Evolutionary conservation across 2,888 invertebrate genomes (phyloP), one percentile per base, ranked within the genome.

Genomic region (Cyaniris semiargus): DNA sequence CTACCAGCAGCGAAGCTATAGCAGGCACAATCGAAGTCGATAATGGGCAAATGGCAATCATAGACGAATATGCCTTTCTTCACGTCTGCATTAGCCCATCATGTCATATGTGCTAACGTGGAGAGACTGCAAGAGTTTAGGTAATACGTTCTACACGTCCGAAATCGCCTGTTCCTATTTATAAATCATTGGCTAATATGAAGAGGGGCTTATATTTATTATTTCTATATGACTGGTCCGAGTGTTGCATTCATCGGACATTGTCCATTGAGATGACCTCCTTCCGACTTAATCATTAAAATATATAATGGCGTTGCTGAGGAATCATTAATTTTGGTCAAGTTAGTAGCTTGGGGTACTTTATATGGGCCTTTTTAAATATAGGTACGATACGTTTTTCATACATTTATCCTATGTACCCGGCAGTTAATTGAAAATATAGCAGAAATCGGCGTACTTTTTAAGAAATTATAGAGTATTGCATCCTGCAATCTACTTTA

Each of bases 181-280:
- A 15, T 15, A 3, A 48, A 48, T 48, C 15, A 15, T 48, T 13
- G 48, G 48, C 48, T 48, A 15, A 48, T 15, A 15, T 48, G 53
- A 15, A 53, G 53, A 53, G 18, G 18, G 53, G 4, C 53, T 27
- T 27, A 27, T 27, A 27, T 89, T n/a, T n/a, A n/a, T n/a, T n/a
- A n/a, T n/a, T n/a, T n/a, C n/a, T n/a, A 89, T 53, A 5, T 23
- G 58, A 77, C 70, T 70, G 60, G 60, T 60, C 3, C 13, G 4
- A 21, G 53, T 7, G 8, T 21, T 8, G 7, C 10, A 34, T 76
- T 21, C 53, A 13, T 48, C 70, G 48, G 27, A n/a, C 21, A 70
- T 23, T 53, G 53, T 53, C 53, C 53, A 18, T 53, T 27, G 70
- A 88, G 83, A 79, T 31, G 70, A 48, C 66, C 74, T 56, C 48